Evolutionary conservation across 1,140 invertebrate genomes (phyloP).

Genomic region (Drosophila tani): DNA sequence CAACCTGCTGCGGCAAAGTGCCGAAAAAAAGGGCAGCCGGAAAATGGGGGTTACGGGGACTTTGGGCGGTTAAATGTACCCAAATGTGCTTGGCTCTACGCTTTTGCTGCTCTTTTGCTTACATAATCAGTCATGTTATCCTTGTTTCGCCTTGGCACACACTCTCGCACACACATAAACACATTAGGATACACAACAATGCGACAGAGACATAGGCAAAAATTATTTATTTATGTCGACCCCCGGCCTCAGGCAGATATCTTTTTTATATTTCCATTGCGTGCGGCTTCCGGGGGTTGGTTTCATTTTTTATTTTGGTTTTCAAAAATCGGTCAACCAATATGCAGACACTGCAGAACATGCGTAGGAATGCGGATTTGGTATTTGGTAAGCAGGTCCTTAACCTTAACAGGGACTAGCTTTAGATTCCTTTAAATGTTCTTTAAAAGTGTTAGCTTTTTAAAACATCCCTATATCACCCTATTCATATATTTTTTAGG

Average conservation of each 20-base stretch:
- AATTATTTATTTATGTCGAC: slow-evolving; percentile 74
- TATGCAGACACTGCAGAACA: slow-evolving; percentile 16
- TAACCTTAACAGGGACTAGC: not conserved
- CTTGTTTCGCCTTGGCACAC: slow-evolving; percentile 63
- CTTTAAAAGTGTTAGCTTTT: not conserved
- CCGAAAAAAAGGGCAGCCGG: slow-evolving; percentile 68
- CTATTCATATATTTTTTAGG: not conserved
- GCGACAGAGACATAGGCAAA: slow-evolving; percentile 33
- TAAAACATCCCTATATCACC: not conserved
- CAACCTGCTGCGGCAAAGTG: slow-evolving; percentile 79
- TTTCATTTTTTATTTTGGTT: slow-evolving; percentile 5
- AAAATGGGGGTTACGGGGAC: slow-evolving; percentile 35
- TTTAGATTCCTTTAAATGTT: not conserved
- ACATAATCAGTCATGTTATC: slow-evolving; percentile 84
- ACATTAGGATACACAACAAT: slow-evolving; percentile 31
- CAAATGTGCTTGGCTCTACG: slow-evolving; percentile 60
- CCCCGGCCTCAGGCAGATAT: slow-evolving; percentile 41
- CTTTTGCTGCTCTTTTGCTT: slow-evolving; percentile 66
- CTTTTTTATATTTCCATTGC: slow-evolving; percentile 65
- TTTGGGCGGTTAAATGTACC: slow-evolving; percentile 13
- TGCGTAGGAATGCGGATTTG: slow-evolving; percentile 24
- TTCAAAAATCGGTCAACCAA: slow-evolving; percentile 43
- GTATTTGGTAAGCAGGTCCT: slow-evolving; percentile 15
- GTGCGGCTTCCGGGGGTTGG: slow-evolving; percentile 25
- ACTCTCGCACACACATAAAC: slow-evolving; percentile 19